Conservation (phyloP, 2,113 vertebrate species). For the Seriola quinqueradiata region DNA sequence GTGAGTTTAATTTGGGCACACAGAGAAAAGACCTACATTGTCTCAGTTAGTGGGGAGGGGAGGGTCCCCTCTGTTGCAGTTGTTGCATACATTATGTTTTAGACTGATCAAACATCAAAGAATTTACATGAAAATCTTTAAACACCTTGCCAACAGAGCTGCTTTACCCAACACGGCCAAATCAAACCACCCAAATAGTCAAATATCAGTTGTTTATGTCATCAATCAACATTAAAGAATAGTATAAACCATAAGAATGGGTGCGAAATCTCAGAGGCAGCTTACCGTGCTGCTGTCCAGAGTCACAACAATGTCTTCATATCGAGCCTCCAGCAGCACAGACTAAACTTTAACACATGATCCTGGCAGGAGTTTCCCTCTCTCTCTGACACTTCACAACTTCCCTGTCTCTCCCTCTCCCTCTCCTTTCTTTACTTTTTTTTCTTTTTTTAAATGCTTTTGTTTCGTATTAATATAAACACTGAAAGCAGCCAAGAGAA, state of each 20-base stretch:
- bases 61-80: neutral
- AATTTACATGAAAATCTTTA: neutral
- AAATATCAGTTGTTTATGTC: neutral
- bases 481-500: neutral
- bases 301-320: conserved; percentile 39
- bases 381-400: conserved; percentile 22
- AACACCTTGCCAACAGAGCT: neutral
- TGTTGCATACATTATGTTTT: neutral
- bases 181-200: fast-evolving
- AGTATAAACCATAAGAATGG: neutral
- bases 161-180: fast-evolving
- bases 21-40: neutral
- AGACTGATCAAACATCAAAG: neutral
- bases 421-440: neutral
- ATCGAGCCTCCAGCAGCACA: conserved; percentile 22
- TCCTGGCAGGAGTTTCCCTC: conserved; percentile 42
- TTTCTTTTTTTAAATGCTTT: neutral
- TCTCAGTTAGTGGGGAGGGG: neutral
- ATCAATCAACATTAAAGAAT: neutral
- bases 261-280: conserved; percentile 12
- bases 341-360: conserved; percentile 61
- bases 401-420: neutral
- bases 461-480: neutral
- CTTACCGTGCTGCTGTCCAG: conserved; percentile 64
- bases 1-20: conserved; percentile 9